Evolutionary conservation across 2,113 vertebrate species (phyloP).

Genomic region (Balaeniceps rex): DNA sequence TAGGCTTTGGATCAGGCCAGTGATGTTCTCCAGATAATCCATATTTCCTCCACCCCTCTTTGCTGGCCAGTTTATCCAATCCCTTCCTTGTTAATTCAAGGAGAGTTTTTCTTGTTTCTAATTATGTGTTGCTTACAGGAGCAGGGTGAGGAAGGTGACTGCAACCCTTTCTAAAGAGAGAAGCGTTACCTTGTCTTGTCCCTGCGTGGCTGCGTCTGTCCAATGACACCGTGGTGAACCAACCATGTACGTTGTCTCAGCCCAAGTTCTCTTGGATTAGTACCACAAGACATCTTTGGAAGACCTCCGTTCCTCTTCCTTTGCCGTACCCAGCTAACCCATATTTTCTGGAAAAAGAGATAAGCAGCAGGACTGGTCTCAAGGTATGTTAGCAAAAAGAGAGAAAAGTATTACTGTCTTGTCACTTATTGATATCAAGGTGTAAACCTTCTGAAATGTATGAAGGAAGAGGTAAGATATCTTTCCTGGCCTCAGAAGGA

Average conservation of each 20-base stretch:
- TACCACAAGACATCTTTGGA: not conserved
- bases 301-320: not conserved
- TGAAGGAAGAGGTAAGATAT: not conserved
- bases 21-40: not conserved
- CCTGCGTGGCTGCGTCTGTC: accelerated
- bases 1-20: not conserved
- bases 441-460: not conserved
- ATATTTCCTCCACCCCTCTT: not conserved
- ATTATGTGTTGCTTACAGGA: not conserved
- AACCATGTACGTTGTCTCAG: not conserved
- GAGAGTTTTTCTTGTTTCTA: not conserved
- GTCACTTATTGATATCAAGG: not conserved
- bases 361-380: not conserved
- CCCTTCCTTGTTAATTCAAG: not conserved
- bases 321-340: not conserved
- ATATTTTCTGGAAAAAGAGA: not conserved
- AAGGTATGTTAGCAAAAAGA: slow-evolving; percentile 4
- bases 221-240: not conserved
- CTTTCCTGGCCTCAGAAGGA: not conserved
- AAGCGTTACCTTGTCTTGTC: not conserved
- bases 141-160: not conserved
- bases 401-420: not conserved
- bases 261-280: not conserved
- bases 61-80: not conserved
- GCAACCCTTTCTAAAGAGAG: not conserved